A percentile compares a stretch with the other conserved stretches of the same genome.
Evolutionary conservation across 2,888 invertebrate genomes (phyloP).

Genomic region (Agrochola macilenta): DNA sequence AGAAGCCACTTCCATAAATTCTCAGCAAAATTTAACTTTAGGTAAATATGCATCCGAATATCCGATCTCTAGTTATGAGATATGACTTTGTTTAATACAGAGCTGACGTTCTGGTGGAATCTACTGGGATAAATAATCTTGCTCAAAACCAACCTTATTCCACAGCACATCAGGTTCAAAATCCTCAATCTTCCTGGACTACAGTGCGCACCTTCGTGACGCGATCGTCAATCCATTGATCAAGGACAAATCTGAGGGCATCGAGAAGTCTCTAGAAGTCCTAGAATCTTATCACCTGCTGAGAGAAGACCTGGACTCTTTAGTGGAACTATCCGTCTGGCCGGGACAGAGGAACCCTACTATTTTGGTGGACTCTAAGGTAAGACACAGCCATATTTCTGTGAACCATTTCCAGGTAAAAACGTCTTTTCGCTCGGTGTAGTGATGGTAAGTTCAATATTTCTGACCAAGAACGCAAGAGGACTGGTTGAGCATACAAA

Average conservation of each 20-base stretch:
- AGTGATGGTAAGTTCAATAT: too few species aligned
- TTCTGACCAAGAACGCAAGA: too few species aligned
- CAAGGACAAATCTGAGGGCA: constrained; percentile 93
- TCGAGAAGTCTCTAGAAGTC: constrained; percentile 92
- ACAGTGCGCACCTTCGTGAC: constrained; percentile 94
- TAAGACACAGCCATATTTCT: constrained; percentile 64
- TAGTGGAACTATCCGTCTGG: constrained; percentile 97
- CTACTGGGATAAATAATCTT: not conserved
- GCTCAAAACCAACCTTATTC: constrained; percentile 44
- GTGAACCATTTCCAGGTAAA: not conserved
- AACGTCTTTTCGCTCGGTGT: too few species aligned
- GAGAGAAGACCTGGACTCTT: constrained; percentile 97
- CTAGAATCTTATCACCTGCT: constrained; percentile 96
- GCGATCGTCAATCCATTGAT: constrained; percentile 94
- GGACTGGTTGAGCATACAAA: too few species aligned
- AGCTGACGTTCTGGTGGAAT: not conserved
- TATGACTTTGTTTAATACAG: not conserved
- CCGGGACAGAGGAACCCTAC: constrained; percentile 94
- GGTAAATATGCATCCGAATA: too few species aligned
- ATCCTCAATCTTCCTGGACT: constrained; percentile 96
- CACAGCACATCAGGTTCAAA: constrained; percentile 95
- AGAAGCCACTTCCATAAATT: too few species aligned
- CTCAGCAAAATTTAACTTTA: too few species aligned
- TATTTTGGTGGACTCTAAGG: constrained; percentile 94
- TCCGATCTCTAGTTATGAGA: too few species aligned